Evolutionary conservation across 2,888 invertebrate species (phyloP).

Genomic region (Drosophila pseudotalamancana): DNA sequence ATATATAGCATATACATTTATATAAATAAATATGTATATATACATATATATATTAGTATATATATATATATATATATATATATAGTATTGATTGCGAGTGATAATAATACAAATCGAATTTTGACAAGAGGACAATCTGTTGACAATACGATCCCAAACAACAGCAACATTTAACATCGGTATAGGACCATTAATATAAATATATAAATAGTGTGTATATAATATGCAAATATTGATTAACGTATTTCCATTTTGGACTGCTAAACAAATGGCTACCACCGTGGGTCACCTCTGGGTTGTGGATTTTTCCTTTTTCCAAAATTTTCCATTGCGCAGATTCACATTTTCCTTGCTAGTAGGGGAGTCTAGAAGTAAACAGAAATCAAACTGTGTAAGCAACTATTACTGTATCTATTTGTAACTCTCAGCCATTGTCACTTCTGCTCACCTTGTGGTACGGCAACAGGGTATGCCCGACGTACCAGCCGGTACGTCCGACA

Average conservation of each 20-base stretch:
- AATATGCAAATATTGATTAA: slow-evolving; percentile 4
- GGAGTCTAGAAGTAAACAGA: slow-evolving; percentile 28
- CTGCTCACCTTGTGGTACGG: too few relatives aligned
- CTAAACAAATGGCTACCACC: slow-evolving; percentile 16
- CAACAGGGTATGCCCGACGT: neutral
- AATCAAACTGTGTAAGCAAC: neutral
- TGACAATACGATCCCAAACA: slow-evolving; percentile 79
- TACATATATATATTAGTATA: neutral
- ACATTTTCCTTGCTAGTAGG: slow-evolving; percentile 52
- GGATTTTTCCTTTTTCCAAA: slow-evolving; percentile 16
- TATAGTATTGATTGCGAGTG: slow-evolving; percentile 3
- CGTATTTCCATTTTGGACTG: slow-evolving; percentile 4
- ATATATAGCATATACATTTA: neutral
- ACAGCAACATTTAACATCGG: slow-evolving; percentile 75
- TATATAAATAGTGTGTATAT: slow-evolving; percentile 8
- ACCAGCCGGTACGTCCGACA: neutral
- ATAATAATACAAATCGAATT: slow-evolving; percentile 23
- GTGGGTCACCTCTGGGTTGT: too few relatives aligned
- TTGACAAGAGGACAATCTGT: slow-evolving; percentile 44
- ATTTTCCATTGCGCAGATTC: slow-evolving; percentile 17
- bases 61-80: slow-evolving; percentile 1
- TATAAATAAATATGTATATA: too few relatives aligned
- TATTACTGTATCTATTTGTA: neutral
- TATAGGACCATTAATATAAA: slow-evolving; percentile 33
- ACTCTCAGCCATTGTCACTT: neutral